Evolutionary conservation across 2,113 vertebrate species (phyloP).

Genomic region (Philantomba maxwellii): DNA sequence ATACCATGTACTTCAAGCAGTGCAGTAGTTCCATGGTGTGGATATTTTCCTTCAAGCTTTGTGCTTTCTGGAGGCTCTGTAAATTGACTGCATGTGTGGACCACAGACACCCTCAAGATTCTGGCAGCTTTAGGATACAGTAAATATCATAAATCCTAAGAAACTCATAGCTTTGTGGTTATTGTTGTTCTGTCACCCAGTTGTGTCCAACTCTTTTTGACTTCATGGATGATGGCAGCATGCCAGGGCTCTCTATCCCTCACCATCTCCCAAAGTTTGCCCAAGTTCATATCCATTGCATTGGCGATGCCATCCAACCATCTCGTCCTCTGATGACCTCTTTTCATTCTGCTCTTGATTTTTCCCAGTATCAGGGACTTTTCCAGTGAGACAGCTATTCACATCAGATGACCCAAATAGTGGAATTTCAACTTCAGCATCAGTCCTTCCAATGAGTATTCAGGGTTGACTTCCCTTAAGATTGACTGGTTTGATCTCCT

Average conservation of each 20-base stretch:
- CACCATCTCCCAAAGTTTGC: neutral
- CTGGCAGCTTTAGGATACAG: neutral
- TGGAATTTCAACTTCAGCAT: neutral
- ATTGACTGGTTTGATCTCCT: neutral
- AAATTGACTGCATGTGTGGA: neutral
- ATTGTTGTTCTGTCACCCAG: neutral
- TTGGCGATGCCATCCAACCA: neutral
- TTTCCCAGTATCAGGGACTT: neutral
- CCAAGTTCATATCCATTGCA: neutral
- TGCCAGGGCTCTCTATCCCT: neutral
- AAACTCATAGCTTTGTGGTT: neutral
- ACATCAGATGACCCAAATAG: neutral
- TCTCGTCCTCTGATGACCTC: neutral
- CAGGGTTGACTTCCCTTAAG: neutral
- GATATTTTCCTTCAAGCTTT: neutral
- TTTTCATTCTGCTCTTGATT: neutral
- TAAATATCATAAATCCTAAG: conserved; percentile 23
- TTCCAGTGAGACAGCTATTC: neutral
- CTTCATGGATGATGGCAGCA: neutral
- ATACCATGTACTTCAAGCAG: neutral
- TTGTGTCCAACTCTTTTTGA: neutral
- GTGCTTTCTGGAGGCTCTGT: neutral
- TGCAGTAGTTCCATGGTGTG: neutral
- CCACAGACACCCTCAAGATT: neutral
- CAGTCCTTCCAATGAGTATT: neutral